Percentiles rank a stretch among this genome's conserved stretches.
Evolutionary conservation across 1,140 invertebrate species (phyloP).

Genomic region (Drosophila equinoxialis): DNA sequence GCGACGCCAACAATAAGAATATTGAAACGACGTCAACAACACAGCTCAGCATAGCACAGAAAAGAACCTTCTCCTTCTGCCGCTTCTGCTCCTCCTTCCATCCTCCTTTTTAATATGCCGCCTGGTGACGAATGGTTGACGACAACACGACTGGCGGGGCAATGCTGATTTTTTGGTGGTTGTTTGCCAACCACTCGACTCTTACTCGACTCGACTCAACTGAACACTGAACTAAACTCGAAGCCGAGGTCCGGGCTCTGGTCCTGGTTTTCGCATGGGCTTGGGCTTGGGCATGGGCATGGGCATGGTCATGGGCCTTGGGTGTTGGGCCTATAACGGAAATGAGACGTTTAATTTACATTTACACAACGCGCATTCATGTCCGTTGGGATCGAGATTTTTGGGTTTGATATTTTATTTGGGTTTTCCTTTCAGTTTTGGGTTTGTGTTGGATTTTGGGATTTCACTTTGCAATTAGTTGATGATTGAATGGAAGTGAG

Average conservation of each 20-base stretch:
- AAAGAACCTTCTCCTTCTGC: neutral
- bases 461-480: conserved; percentile 38
- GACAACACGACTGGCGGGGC: conserved; percentile 35
- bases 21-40: conserved; percentile 36
- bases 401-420: conserved; percentile 18
- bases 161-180: conserved; percentile 48
- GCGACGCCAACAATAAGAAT: conserved; percentile 55
- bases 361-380: conserved; percentile 63
- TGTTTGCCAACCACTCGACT: conserved; percentile 36
- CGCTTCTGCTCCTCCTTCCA: neutral
- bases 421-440: conserved; percentile 28
- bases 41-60: conserved; percentile 35
- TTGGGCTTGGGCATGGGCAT: neutral
- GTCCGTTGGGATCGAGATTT: conserved; percentile 11
- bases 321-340: conserved; percentile 62
- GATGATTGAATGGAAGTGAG: neutral
- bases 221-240: neutral
- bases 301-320: conserved; percentile 18
- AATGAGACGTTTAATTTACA: conserved; percentile 80
- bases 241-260: neutral
- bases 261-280: no score
- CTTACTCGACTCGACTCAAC: neutral
- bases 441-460: conserved; percentile 48
- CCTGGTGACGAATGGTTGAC: conserved; percentile 71
- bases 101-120: neutral